Base-by-base conservation (phyloP, 2,888 invertebrate species). In the Harpalus rufipes region DNA sequence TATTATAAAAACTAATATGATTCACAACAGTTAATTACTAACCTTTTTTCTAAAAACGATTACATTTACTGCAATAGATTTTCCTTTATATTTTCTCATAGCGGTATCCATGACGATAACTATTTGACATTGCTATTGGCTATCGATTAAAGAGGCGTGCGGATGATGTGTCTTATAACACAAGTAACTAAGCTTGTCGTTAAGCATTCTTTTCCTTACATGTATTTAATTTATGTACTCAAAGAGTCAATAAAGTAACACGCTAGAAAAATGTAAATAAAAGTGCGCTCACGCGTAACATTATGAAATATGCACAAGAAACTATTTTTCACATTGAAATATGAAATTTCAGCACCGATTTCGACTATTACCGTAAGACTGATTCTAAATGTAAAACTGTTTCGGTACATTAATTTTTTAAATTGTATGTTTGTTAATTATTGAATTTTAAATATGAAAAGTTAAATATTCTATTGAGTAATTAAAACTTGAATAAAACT, bases 261-360 rank as follows among this genome's bases (percentile, higher is more conserved):
- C 44, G 14, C 39, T 39, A 4, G 32, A 68, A 68, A 68, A 68
- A 41, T 68, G 68, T 68, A 68, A 39, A 74, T 44, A 10, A 44
- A 12, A 74, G 18, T 74, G 16, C 44, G 12, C 5, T 78, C 78
- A 78, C 78, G 78, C 78, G 59, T 56, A 58, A 78, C 58, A 58
- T 78, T 78, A 78, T 58, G 78, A 78, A 78, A 78, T 74, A 74
- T 74, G 72, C 44, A 41, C 58, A 78, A 58, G 78, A 58, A 78
- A 78, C 76, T 56, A 51, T 76, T 76, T 32, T 51, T 76, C 56
- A 76, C 58, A 58, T 58, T 58, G 59, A 39, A 78, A 58, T 58
- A 78, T 76, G 56, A 56, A 32, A 76, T 78, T 78, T 78, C 58
- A 78, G 16, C 56, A 78, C 41, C 72, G 44, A 74, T 74, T 74